Percentiles rank a stretch among this genome's conserved stretches.
phyloP scores from a whole-genome alignment of 2,797 vertebrate species.

The Austrolebias charrua region DNA sequence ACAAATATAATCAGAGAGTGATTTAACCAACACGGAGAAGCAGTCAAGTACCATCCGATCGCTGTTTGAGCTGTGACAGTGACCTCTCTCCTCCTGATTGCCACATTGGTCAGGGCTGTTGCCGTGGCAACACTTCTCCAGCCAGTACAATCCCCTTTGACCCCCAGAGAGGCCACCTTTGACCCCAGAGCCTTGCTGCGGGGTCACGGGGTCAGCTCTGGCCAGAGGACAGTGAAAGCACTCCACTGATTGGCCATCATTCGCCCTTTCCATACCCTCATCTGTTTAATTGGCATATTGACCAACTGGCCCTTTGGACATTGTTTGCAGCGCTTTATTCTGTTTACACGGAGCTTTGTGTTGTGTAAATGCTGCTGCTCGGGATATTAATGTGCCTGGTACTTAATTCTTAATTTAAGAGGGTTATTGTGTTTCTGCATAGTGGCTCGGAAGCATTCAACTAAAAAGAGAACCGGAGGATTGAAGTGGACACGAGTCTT shows the following conservation, averaged over 20 bases:
- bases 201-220: conserved; percentile 71
- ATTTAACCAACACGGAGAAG: not conserved
- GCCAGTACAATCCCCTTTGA: conserved; percentile 68
- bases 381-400: conserved; percentile 71
- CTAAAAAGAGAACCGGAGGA: not conserved
- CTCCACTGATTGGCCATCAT: conserved; percentile 82
- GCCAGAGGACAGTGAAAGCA: conserved; percentile 74
- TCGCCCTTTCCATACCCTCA: conserved; percentile 74
- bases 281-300: conserved; percentile 79
- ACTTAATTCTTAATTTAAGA: conserved; percentile 20
- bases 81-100: conserved; percentile 1
- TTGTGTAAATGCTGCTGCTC: conserved; percentile 1
- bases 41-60: not conserved
- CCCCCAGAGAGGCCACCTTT: conserved; percentile 68
- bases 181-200: conserved; percentile 61
- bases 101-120: conserved; percentile 51
- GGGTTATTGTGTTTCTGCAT: not conserved
- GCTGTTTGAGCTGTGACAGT: not conserved
- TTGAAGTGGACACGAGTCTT: not conserved
- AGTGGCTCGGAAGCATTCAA: not conserved
- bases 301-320: conserved; percentile 62
- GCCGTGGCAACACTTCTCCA: conserved; percentile 68
- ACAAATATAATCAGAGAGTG: no score
- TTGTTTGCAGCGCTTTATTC: conserved; percentile 64
- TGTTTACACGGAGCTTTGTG: conserved; percentile 36